phyloP scores from a whole-genome alignment of 2,113 vertebrate species.

The Trochalopteron elliotii region DNA sequence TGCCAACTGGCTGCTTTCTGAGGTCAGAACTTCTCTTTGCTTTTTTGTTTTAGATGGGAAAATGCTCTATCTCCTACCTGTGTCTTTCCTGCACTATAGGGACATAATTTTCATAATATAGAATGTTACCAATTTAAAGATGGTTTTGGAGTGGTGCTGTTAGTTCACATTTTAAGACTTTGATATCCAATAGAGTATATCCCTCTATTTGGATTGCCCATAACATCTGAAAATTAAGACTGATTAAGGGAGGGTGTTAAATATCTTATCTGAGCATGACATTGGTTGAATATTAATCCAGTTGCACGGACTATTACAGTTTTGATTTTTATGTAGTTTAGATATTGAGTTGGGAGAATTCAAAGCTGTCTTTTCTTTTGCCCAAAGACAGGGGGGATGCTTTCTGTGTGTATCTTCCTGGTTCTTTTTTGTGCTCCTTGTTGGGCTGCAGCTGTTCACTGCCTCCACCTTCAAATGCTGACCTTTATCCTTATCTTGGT shows the following conservation, averaged over 20 bases:
- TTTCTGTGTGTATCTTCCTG: not conserved
- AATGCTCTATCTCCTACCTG: not conserved
- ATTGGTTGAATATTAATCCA: not conserved
- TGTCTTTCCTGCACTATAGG: not conserved
- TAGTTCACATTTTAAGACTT: not conserved
- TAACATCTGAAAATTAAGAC: not conserved
- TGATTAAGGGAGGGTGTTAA: not conserved
- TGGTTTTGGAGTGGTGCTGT: not conserved
- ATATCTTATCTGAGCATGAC: not conserved
- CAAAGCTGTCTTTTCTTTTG: not conserved
- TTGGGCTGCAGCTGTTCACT: fast-evolving
- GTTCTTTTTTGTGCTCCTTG: not conserved
- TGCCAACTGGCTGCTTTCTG: not conserved
- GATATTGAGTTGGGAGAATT: not conserved
- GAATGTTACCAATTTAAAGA: not conserved
- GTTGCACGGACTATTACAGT: not conserved
- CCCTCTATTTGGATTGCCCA: not conserved
- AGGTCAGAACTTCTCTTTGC: slow-evolving; percentile 3
- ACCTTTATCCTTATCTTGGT: not conserved
- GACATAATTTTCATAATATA: not conserved
- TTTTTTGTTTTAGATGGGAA: not conserved
- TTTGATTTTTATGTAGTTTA: not conserved
- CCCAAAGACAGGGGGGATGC: not conserved
- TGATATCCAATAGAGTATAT: not conserved
- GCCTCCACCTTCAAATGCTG: not conserved